Evolutionary conservation across 1,140 invertebrate genomes (phyloP), one percentile per base, ranked within the genome.

Genomic region (Musca vetustissima): DNA sequence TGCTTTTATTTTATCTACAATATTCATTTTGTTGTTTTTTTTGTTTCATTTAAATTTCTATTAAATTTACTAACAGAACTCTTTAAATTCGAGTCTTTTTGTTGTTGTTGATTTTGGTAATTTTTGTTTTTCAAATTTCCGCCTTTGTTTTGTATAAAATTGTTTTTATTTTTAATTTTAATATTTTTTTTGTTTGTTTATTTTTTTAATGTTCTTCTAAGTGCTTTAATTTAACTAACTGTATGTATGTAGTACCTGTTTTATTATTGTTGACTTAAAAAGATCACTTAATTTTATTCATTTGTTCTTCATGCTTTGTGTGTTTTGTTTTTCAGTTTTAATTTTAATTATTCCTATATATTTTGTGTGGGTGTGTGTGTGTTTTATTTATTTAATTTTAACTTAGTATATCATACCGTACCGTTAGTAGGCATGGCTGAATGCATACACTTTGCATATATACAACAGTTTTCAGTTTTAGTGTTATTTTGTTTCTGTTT

Each of bases 181-280:
- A 24, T 24, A 24, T 11, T 55, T 24, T 8, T 28, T 57, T 57
- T 57, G 4, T 57, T 24, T 55, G 11, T 57, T 57, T 57, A 15
- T n/a, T 57, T 57, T 57, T 57, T 15, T 57, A n/a, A 11, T 55
- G 9, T 28, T 57, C 36, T 43, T 43, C 53, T 57, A 57, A 57
- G 53, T 57, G 53, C 53, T 57, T 57, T 55, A 22, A 43, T 43
- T 57, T 57, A 28, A 57, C 25, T 57, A 57, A 57, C 53, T 57
- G 36, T 43, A 43, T 43, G 36, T 43, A 57, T 57, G 24, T 24
- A 57, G 25, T 57, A 57, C 53, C 53, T 57, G 53, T 57, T 57
- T 57, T 57, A 57, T 57, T 57, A 57, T 57, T 57, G 53, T 57
- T 57, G 53, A 57, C 53, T 57, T 57, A 57, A 57, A 57, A 57